These are phyloP conservation scores for Achroia grisella DNA, from an alignment of 1,140 invertebrate species.

Conservation along the genomic window DNA sequence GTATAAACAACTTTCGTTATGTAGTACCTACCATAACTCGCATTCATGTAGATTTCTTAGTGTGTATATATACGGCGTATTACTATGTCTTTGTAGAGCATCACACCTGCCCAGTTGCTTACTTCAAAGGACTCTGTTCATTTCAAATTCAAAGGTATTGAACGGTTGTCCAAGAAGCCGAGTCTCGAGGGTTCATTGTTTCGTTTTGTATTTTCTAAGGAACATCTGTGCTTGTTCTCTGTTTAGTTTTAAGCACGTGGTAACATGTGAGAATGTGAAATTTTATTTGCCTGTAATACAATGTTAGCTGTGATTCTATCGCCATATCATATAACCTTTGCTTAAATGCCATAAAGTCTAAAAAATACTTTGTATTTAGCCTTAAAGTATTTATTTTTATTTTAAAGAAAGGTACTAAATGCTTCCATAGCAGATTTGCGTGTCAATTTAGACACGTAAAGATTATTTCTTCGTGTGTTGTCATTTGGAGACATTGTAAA, in stretches of 20 bases:
- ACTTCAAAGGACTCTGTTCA: conserved; percentile 16
- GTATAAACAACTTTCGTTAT: too few species aligned
- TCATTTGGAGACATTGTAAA: too few species aligned
- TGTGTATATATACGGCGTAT: too few species aligned
- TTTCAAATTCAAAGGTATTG: conserved; percentile 29
- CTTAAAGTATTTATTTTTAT: too few species aligned
- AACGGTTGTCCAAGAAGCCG: conserved; percentile 16
- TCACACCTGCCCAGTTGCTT: conserved; percentile 43
- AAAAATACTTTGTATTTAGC: too few species aligned
- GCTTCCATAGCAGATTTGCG: too few species aligned
- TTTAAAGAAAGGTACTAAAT: too few species aligned
- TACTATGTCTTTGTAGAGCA: conserved; percentile 35
- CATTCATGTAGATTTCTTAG: background rate
- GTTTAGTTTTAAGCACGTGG: conserved; percentile 28
- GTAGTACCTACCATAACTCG: background rate
- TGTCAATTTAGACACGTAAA: too few species aligned
- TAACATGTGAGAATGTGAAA: conserved; percentile 3
- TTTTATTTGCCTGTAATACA: background rate
- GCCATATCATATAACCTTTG: too few species aligned
- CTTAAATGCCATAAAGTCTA: too few species aligned
- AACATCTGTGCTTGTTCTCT: conserved; percentile 35
- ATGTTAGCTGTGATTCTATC: background rate
- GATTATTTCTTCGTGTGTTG: too few species aligned
- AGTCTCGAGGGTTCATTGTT: conserved; percentile 18
- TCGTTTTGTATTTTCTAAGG: conserved; percentile 31